Conservation (phyloP, 1,140 invertebrate genomes). For the Pogonognathellus flavescens region DNA sequence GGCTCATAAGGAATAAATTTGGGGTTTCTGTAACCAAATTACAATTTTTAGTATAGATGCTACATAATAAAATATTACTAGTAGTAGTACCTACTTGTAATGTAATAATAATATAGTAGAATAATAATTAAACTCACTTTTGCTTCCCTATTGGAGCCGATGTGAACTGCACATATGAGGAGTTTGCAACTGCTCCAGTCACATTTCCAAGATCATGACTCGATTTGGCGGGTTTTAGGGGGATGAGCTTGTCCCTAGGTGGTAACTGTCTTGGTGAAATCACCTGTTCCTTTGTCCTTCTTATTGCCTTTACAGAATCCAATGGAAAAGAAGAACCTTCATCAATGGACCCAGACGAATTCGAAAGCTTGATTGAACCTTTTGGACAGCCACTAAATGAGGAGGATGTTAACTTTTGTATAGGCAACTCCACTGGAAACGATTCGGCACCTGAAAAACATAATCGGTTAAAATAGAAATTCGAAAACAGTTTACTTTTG, state of each 20-base stretch:
- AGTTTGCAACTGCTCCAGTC: not conserved
- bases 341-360: not conserved
- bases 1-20: constrained; percentile 67
- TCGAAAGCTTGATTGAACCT: not conserved
- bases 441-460: not conserved
- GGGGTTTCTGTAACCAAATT: constrained; percentile 58
- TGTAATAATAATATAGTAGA: not conserved
- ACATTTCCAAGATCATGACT: not conserved
- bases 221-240: constrained; percentile 48
- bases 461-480: too few species aligned
- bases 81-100: too few species aligned
- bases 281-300: not conserved
- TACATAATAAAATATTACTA: not conserved
- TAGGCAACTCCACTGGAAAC: not conserved
- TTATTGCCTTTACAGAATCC: not conserved
- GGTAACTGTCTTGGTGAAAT: constrained; percentile 56
- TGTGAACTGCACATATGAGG: constrained; percentile 26
- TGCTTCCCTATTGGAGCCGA: constrained; percentile 9
- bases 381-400: not conserved
- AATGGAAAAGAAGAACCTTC: not conserved
- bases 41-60: not conserved
- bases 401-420: not conserved
- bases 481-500: too few species aligned
- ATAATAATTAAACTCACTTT: not conserved
- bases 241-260: constrained; percentile 57